Evolutionary conservation across 2,888 invertebrate species (phyloP).

Genomic region (Diarsia rubi): DNA sequence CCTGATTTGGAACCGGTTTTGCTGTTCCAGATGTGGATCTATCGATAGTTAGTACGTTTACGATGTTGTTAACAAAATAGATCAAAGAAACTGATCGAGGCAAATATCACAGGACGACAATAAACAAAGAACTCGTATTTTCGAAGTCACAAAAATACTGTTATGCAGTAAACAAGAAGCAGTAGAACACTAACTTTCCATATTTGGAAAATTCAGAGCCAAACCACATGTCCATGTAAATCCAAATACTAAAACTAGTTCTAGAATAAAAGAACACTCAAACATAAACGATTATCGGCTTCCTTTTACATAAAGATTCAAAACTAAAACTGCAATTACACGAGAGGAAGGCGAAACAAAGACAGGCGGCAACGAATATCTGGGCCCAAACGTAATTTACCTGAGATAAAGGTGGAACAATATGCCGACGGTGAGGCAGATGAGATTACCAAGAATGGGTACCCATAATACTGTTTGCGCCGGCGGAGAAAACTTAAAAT

Average conservation of each 20-base stretch:
- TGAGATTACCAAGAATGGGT: conserved; percentile 78
- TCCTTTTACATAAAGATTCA: conserved; percentile 59
- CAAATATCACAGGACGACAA: background rate
- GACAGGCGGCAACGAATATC: conserved; percentile 65
- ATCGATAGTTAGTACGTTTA: background rate
- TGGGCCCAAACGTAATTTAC: conserved; percentile 78
- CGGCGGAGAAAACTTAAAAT: conserved; percentile 63
- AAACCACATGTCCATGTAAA: background rate
- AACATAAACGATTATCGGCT: conserved; percentile 36
- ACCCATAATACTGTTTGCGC: conserved; percentile 73
- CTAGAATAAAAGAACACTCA: background rate
- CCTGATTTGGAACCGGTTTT: conserved; percentile 14
- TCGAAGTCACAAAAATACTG: background rate
- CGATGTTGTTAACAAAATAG: background rate
- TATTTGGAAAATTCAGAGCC: background rate
- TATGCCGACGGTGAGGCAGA: conserved; percentile 74
- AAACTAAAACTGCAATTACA: conserved; percentile 72
- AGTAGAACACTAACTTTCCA: background rate
- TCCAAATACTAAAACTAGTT: background rate
- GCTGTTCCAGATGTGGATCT: conserved; percentile 11
- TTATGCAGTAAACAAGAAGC: background rate
- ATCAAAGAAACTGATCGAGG: background rate
- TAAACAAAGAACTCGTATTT: too few species aligned
- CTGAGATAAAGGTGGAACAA: conserved; percentile 81
- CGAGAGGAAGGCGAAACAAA: conserved; percentile 63